These are phyloP conservation scores for Patiria pectinifera DNA, from an alignment of 53 echinoderm and acorn worm species.

Conservation along the genomic window DNA sequence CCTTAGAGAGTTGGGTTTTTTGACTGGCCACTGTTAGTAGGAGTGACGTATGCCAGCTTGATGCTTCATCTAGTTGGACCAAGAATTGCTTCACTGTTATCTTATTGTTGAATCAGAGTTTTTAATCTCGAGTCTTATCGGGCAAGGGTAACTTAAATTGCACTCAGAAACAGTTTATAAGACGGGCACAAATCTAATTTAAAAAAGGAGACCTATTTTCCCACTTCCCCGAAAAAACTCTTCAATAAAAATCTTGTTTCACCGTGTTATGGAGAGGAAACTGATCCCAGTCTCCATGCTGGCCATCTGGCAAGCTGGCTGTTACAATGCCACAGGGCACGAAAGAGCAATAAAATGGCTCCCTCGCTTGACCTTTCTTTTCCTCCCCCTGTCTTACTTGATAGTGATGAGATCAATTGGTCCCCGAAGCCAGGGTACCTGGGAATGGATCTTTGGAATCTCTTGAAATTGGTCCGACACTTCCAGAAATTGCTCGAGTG, in stretches of 20 bases:
- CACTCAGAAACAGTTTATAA: background rate
- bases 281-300: background rate
- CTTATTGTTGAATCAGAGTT: background rate
- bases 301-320: conserved; percentile 62
- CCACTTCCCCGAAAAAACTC: background rate
- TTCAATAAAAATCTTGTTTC: background rate
- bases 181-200: background rate
- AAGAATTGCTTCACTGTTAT: too few relatives aligned
- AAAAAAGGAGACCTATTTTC: background rate
- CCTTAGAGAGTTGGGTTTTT: background rate
- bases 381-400: background rate
- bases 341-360: conserved; percentile 19
- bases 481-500: too few relatives aligned
- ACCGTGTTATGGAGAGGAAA: conserved; percentile 13
- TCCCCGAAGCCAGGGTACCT: conserved; percentile 1
- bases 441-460: background rate
- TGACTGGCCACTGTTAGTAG: background rate
- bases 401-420: background rate
- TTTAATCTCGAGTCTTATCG: too few relatives aligned
- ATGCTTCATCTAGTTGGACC: background rate
- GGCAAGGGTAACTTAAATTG: too few relatives aligned
- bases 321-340: conserved; percentile 51
- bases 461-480: too few relatives aligned
- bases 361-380: background rate
- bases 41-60: background rate